Percentiles rank a stretch among this genome's conserved stretches.
Evolutionary conservation across 2,797 vertebrate species (phyloP).

Genomic region (Leptoclinus maculatus): DNA sequence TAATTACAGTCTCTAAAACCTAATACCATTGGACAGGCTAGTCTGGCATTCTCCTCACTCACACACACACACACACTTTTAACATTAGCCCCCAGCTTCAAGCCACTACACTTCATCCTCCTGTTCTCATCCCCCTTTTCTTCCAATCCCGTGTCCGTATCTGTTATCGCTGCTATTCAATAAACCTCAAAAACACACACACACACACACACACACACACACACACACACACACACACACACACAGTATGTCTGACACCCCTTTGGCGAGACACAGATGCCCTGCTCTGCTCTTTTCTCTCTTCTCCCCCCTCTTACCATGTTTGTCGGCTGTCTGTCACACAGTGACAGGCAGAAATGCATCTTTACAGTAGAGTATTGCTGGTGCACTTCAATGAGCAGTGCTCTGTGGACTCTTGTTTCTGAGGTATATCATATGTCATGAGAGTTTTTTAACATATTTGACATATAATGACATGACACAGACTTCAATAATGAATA

Average conservation of each 20-base stretch:
- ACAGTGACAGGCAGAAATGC: slow-evolving; percentile 54
- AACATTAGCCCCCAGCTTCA: slow-evolving; percentile 16
- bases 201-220: slow-evolving; percentile 5
- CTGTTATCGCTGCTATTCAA: slow-evolving; percentile 30
- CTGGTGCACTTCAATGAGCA: slow-evolving; percentile 28
- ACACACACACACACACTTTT: slow-evolving; percentile 1
- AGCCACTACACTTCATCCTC: slow-evolving; percentile 12
- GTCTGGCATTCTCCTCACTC: background rate
- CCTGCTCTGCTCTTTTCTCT: slow-evolving; percentile 71
- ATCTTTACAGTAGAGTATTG: slow-evolving; percentile 34
- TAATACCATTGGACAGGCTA: slow-evolving; percentile 25
- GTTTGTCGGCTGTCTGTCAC: slow-evolving; percentile 59
- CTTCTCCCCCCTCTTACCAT: slow-evolving; percentile 42
- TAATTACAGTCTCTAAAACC: slow-evolving; percentile 15
- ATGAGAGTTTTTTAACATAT: background rate
- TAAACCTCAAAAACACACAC: slow-evolving; percentile 27
- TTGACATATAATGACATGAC: background rate
- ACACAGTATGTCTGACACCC: slow-evolving; percentile 56
- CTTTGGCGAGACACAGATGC: slow-evolving; percentile 55
- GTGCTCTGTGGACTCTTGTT: background rate
- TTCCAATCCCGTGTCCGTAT: slow-evolving; percentile 29
- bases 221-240: slow-evolving; percentile 1
- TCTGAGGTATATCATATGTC: slow-evolving; percentile 1
- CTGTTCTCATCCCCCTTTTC: slow-evolving; percentile 7
- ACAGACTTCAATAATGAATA: background rate